These are phyloP conservation scores for Tenthredo mesomela DNA, from an alignment of 2,888 invertebrate genomes.

Conservation along the genomic window DNA sequence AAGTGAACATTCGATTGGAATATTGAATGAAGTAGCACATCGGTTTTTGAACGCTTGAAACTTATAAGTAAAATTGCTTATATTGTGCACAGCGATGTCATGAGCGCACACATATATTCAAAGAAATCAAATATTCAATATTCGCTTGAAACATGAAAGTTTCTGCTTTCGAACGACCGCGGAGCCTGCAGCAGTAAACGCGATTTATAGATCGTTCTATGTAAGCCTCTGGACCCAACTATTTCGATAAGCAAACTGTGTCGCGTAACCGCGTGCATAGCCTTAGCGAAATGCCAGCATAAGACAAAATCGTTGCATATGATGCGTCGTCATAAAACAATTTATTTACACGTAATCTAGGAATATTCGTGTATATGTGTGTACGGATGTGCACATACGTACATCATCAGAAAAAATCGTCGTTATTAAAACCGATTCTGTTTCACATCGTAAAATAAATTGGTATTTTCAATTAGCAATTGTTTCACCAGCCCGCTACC, in stretches of 20 bases:
- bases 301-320: neutral
- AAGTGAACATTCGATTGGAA: neutral
- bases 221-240: constrained; percentile 30
- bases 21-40: constrained; percentile 1
- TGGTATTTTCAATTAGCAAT: constrained; percentile 46
- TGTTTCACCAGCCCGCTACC: neutral
- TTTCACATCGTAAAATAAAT: constrained; percentile 9
- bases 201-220: constrained; percentile 23
- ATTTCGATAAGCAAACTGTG: constrained; percentile 41
- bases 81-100: neutral
- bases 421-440: neutral
- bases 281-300: neutral
- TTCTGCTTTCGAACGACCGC: constrained; percentile 9
- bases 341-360: neutral
- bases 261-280: neutral
- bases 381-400: neutral
- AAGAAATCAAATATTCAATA: constrained; percentile 44
- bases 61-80: constrained; percentile 45
- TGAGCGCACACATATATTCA: neutral
- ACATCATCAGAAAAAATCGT: neutral
- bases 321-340: neutral
- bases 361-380: neutral
- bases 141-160: constrained; percentile 28
- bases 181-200: constrained; percentile 1
- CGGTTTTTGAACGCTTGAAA: constrained; percentile 17